These are phyloP conservation scores for Xestia ashworthii DNA, from an alignment of 2,888 invertebrate species.

Conservation along the genomic window DNA sequence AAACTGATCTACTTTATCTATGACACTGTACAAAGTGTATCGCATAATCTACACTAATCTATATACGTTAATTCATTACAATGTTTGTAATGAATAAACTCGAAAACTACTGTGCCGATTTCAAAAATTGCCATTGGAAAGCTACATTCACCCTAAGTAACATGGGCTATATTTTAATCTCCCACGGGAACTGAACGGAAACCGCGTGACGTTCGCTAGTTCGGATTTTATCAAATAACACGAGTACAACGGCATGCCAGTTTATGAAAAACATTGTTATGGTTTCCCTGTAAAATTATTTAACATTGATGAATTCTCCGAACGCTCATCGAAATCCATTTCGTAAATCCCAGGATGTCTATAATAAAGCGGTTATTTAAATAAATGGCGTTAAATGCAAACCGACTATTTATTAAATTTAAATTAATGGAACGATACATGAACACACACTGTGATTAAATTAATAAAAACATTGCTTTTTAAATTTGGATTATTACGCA, in stretches of 20 bases:
- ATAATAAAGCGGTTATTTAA: constrained; percentile 28
- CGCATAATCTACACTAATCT: background rate
- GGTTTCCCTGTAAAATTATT: background rate
- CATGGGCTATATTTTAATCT: no score
- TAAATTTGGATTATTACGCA: background rate
- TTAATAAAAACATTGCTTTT: constrained; percentile 3
- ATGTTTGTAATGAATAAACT: no score
- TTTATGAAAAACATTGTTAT: background rate
- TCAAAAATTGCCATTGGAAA: no score
- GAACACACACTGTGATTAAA: background rate
- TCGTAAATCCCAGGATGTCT: constrained; percentile 42
- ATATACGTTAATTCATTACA: no score
- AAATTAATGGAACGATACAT: constrained; percentile 12
- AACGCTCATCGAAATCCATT: constrained; percentile 45
- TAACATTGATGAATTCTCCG: constrained; percentile 36
- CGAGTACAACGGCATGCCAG: background rate
- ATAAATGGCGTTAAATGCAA: constrained; percentile 27
- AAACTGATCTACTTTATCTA: background rate
- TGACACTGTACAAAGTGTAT: background rate
- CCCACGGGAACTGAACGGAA: no score
- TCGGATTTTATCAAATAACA: background rate
- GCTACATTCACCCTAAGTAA: no score
- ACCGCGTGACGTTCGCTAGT: no score
- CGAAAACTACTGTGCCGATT: no score
- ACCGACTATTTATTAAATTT: constrained; percentile 28